Evolutionary conservation across 2,113 vertebrate genomes (phyloP), one percentile per base, ranked within the genome.

Genomic region (Oncorhynchus kisutch): DNA sequence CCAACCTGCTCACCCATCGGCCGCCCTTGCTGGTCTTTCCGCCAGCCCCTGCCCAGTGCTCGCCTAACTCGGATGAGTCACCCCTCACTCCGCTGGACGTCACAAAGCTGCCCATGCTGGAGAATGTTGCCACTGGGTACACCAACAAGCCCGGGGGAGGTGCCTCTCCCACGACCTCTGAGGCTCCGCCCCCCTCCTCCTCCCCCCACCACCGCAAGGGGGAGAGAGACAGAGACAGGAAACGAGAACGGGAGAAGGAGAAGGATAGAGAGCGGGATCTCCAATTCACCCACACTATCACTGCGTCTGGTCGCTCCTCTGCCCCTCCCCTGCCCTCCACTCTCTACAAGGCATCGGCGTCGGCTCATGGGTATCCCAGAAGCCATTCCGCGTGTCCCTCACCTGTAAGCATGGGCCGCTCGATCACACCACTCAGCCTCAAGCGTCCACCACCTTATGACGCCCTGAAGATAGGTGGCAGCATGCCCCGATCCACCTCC

Each of bases 361-460:
- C 95, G 4, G 88, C 95, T 22, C 96, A 97, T 0, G 96, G 95
- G 76, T 96, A 96, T 79, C 96, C 97, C 4, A 96, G 96, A 78
- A 97, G 95, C 87, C 97, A 97, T 78, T 98, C 97, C 16, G 94
- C 96, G 45, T 97, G 97, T 69, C 97, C 97, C 0, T 99, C 97
- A 29, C 97, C 97, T 0, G 96, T 99, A 25, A 96, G 94, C 92
- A 95, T 96, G 94, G 96, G 95, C 13, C 92, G 96, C 79, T 94
- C 95, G 48, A 91, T 97, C 85, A 97, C 97, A 0, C 97, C 97
- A 2, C 91, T 97, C 84, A 97, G 94, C 88, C 93, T 97, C 87
- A 99, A 99, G 90, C 93, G 96, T 78, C 97, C 97, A 2, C 97
- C 97, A 0, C 96, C 97, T 6, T 99, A 99, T 45, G 96, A 98